These are phyloP conservation scores for Coregonus sp. DNA, from an alignment of 2,797 vertebrate species.

Conservation along the genomic window DNA sequence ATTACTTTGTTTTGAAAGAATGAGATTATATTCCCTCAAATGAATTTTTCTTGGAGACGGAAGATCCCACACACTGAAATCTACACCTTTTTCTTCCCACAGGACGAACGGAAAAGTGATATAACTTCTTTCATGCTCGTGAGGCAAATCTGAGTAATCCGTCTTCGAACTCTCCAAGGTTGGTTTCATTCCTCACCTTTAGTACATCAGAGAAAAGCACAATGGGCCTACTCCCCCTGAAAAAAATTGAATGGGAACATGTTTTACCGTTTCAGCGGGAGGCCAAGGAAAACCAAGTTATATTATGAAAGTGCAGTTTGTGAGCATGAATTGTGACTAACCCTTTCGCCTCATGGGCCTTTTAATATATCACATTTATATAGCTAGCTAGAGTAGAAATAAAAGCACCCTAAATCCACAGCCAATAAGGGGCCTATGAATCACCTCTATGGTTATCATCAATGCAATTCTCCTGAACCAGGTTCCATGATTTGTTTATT, in stretches of 20 bases:
- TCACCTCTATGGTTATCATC: not conserved
- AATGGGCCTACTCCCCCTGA: not conserved
- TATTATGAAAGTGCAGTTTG: not conserved
- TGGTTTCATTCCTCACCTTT: not conserved
- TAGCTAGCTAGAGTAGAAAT: not conserved
- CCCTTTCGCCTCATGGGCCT: not conserved
- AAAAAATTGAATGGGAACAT: not conserved
- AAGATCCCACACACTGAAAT: not conserved
- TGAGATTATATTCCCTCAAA: not conserved
- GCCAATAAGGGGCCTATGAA: too few species aligned
- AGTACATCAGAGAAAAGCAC: not conserved
- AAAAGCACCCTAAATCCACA: not conserved
- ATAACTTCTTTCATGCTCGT: not conserved
- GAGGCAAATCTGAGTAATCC: not conserved
- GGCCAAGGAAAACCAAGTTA: not conserved
- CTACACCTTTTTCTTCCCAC: not conserved
- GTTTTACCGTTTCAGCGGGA: not conserved
- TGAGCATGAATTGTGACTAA: conserved; percentile 16
- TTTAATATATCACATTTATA: not conserved
- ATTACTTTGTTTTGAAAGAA: not conserved
- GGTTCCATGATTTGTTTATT: not conserved
- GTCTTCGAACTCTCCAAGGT: not conserved
- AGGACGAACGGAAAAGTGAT: not conserved
- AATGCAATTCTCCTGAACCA: not conserved
- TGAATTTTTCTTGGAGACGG: not conserved